Base-by-base conservation (phyloP, 2,888 invertebrate species). In the Dendrolimus houi region DNA sequence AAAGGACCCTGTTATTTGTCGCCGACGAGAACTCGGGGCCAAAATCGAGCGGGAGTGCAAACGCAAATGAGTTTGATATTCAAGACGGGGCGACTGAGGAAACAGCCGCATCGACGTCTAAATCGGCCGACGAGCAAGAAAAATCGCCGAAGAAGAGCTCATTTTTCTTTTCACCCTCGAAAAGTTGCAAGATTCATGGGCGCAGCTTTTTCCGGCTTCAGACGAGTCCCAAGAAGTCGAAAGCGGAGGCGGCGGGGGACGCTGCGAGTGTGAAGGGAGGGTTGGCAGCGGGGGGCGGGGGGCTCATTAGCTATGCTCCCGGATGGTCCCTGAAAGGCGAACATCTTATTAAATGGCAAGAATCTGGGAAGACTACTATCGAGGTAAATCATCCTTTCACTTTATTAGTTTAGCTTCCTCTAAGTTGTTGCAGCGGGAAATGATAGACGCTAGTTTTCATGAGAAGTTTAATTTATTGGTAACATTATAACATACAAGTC, bases 311-410 rank as follows among this genome's bases (percentile, higher is more conserved):
- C 79, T 92, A 92, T 72, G 92, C 92, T 59, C 92, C 92, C 47
- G 92, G 92, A 59, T 92, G 92, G 92, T 92, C 92, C 57, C 81
- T 92, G 65, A 92, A 92, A 70, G 92, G 92, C 52, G 92, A 92
- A 70, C 92, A 92, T 71, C 91, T 92, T 59, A 92, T 92, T 83
- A 92, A 92, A 81, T 92, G 92, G 92, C 92, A 92, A 69, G 92
- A 88, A 62, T 92, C 92, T 29, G 92, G 92, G 55, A 92, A 92
- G 74, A 91, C 91, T 14, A 92, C 92, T 42, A 87, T 92, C 66
- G 92, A 92, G 92, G 92, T 92, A 70, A 77, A 58, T 60, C 55
- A 52, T 47, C 53, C 42, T 54, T 55, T 42, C 12, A 47, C 9
- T 47, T 47, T 10, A 47, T 47, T 47, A 47, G 9, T 47, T 10